These are phyloP conservation scores for Gonioctena quinquepunctata DNA, from an alignment of 1,140 invertebrate species.

Conservation along the genomic window DNA sequence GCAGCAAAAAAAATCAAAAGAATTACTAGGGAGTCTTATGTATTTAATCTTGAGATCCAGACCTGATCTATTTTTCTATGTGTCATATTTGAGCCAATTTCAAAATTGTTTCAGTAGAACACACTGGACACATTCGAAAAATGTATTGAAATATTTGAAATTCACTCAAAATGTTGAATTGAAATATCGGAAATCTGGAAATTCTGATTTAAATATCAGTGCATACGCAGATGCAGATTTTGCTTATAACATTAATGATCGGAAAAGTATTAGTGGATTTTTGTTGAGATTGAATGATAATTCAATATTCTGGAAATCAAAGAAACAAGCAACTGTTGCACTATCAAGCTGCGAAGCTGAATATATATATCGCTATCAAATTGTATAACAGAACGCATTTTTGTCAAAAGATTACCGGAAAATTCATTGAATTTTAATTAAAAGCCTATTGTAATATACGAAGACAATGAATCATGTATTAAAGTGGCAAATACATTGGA, in stretches of 20 bases:
- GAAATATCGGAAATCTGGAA: background rate
- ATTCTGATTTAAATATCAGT: background rate
- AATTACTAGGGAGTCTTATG: background rate
- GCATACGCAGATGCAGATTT: background rate
- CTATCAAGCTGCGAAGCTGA: background rate
- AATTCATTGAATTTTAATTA: background rate
- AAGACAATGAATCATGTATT: background rate
- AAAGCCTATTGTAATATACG: background rate
- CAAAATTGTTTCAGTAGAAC: background rate
- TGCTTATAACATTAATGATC: background rate
- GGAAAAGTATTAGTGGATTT: background rate
- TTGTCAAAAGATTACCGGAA: background rate
- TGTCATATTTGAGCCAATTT: background rate
- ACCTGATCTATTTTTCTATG: background rate
- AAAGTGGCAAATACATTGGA: background rate
- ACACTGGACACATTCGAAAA: background rate
- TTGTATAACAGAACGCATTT: background rate
- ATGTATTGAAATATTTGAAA: background rate
- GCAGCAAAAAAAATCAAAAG: too few species aligned
- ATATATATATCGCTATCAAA: background rate
- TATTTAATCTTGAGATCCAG: background rate
- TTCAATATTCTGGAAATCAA: background rate
- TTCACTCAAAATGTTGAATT: background rate
- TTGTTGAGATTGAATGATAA: background rate
- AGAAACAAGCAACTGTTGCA: background rate